Percentiles rank a stretch among this genome's conserved stretches.
phyloP scores from a whole-genome alignment of 2,113 vertebrate genomes.

The Phalacrocorax pelagicus region DNA sequence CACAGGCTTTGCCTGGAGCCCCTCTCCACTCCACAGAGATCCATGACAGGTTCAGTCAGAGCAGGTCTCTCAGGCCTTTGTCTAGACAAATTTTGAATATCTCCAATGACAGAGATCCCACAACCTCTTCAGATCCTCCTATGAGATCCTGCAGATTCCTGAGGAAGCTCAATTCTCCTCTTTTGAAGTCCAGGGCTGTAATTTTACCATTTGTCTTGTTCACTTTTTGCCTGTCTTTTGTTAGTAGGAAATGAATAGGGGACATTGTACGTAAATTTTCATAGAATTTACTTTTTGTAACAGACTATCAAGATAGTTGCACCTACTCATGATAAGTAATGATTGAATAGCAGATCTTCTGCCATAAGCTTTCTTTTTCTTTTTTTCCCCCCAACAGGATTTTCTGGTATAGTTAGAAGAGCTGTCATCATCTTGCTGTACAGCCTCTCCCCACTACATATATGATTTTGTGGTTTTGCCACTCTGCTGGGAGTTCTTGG shows the following conservation, averaged over 20 bases:
- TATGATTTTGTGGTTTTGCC: not conserved
- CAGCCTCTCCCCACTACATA: not conserved
- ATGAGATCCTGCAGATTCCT: not conserved
- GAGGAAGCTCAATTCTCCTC: not conserved
- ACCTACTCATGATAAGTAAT: not conserved
- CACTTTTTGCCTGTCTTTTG: not conserved
- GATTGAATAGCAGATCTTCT: not conserved
- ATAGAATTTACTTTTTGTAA: not conserved
- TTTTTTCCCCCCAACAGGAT: accelerated
- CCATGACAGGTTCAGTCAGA: not conserved
- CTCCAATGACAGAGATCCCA: not conserved
- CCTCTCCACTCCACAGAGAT: accelerated
- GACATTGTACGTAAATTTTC: not conserved
- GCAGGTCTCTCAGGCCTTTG: not conserved
- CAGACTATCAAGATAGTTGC: not conserved
- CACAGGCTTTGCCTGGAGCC: not conserved
- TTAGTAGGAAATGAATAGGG: not conserved
- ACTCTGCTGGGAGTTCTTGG: not conserved
- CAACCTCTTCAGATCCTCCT: not conserved
- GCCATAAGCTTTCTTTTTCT: not conserved
- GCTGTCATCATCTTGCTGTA: not conserved
- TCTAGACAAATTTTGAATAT: not conserved
- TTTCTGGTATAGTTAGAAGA: not conserved
- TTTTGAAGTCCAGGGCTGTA: not conserved
- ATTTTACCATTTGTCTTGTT: not conserved